Evolutionary conservation across 2,888 invertebrate genomes (phyloP).

Genomic region (Drosophila subquinaria): DNA sequence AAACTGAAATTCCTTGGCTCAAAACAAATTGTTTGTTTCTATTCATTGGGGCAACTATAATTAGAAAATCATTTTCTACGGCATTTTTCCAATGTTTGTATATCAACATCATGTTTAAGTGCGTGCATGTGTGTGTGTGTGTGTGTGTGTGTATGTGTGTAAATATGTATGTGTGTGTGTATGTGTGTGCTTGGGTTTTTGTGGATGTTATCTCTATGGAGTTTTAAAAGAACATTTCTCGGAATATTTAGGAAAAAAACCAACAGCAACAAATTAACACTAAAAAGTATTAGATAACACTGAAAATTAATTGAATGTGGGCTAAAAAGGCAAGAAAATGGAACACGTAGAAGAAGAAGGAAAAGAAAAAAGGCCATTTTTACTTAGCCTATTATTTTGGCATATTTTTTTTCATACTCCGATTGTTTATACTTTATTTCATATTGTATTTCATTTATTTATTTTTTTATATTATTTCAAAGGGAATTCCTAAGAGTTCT

Average conservation of each 20-base stretch:
- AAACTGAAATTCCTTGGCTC: conserved; percentile 31
- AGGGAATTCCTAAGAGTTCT: too few relatives aligned
- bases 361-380: too few relatives aligned
- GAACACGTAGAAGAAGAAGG: neutral
- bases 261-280: neutral
- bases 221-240: conserved; percentile 34
- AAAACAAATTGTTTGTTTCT: conserved; percentile 53
- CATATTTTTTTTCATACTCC: too few relatives aligned
- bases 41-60: conserved; percentile 63
- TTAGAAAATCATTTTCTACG: conserved; percentile 55
- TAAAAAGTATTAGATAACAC: conserved; percentile 7
- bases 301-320: neutral
- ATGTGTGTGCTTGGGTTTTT: conserved; percentile 4
- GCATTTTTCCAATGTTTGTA: conserved; percentile 30
- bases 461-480: too few relatives aligned
- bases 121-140: neutral
- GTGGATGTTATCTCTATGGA: conserved; percentile 41
- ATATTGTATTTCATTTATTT: too few relatives aligned
- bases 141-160: neutral
- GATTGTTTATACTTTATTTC: too few relatives aligned
- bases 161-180: neutral
- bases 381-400: too few relatives aligned
- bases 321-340: neutral
- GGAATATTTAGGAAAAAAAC: conserved; percentile 16
- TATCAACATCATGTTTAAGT: conserved; percentile 2